Evolutionary conservation across 53 echinoderm and acorn worm species (phyloP).

Genomic region (Echinarachnius parma): DNA sequence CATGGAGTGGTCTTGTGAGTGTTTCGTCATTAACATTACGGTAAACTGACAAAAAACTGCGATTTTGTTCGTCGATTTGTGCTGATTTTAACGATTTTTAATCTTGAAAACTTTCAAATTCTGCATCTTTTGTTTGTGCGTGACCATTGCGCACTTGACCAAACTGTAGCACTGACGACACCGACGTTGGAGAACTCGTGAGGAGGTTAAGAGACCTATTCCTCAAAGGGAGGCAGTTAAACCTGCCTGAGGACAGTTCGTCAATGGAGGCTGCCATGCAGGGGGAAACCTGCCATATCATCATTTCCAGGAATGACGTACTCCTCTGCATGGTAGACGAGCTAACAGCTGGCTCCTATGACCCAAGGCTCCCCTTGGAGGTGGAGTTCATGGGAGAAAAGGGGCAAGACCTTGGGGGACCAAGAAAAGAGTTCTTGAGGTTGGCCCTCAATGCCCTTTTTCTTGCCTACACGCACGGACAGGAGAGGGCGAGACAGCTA

Average conservation of each 20-base stretch:
- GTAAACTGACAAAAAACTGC: no score
- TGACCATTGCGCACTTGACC: no score
- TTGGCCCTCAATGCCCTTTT: slow-evolving; percentile 9
- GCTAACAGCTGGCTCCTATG: slow-evolving; percentile 10
- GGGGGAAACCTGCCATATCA: slow-evolving; percentile 35
- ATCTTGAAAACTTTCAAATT: no score
- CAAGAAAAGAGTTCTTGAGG: slow-evolving; percentile 37
- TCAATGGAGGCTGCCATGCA: slow-evolving; percentile 31
- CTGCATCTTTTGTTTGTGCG: no score
- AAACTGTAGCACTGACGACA: slow-evolving; percentile 8
- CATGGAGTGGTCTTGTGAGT: no score
- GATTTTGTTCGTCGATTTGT: no score
- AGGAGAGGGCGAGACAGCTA: background rate
- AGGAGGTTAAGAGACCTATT: slow-evolving; percentile 1
- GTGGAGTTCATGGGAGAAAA: slow-evolving; percentile 45
- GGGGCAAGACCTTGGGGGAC: slow-evolving; percentile 40
- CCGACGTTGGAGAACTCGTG: background rate
- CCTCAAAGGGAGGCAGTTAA: slow-evolving; percentile 15
- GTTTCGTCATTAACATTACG: no score
- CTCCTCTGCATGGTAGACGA: slow-evolving; percentile 33
- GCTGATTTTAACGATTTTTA: no score
- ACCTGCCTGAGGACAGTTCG: slow-evolving; percentile 13
- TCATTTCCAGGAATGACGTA: slow-evolving; percentile 25
- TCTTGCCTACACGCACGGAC: background rate
- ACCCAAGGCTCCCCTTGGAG: slow-evolving; percentile 27